Conservation (phyloP, 2,113 vertebrate genomes). For the Heloderma charlesbogerti region DNA sequence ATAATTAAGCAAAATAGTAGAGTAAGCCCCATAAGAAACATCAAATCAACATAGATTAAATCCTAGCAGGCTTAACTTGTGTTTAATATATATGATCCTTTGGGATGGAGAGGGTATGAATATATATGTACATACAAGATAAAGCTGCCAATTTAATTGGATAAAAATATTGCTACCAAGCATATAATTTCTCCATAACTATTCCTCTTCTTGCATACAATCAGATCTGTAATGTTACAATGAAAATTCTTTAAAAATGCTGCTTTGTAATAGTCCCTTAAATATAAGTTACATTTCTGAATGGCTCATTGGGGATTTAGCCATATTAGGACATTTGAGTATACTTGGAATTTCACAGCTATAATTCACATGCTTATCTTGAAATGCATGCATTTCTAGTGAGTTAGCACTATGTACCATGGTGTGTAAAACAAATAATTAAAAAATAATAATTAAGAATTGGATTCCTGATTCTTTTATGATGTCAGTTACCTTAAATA, state of each 20-base stretch:
- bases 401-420: background rate
- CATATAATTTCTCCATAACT: slow-evolving; percentile 43
- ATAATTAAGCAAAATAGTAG: slow-evolving; percentile 69
- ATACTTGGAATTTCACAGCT: slow-evolving; percentile 22
- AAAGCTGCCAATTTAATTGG: slow-evolving; percentile 46
- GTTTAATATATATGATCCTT: slow-evolving; percentile 59
- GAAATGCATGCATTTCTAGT: slow-evolving; percentile 43
- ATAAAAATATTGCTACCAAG: slow-evolving; percentile 52
- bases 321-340: slow-evolving; percentile 54
- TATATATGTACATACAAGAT: slow-evolving; percentile 33
- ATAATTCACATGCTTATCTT: slow-evolving; percentile 45
- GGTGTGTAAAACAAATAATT: slow-evolving; percentile 12
- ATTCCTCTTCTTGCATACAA: slow-evolving; percentile 36
- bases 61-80: slow-evolving; percentile 63
- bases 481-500: background rate
- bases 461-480: background rate
- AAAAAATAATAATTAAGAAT: background rate
- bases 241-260: slow-evolving; percentile 56
- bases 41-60: slow-evolving; percentile 69
- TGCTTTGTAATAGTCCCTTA: slow-evolving; percentile 59
- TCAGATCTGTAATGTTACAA: slow-evolving; percentile 47
- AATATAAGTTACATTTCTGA: slow-evolving; percentile 58
- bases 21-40: slow-evolving; percentile 60
- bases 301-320: slow-evolving; percentile 61
- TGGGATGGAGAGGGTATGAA: slow-evolving; percentile 29